These are phyloP conservation scores for Apis cerana DNA, from an alignment of 1,140 invertebrate genomes.

Conservation along the genomic window DNA sequence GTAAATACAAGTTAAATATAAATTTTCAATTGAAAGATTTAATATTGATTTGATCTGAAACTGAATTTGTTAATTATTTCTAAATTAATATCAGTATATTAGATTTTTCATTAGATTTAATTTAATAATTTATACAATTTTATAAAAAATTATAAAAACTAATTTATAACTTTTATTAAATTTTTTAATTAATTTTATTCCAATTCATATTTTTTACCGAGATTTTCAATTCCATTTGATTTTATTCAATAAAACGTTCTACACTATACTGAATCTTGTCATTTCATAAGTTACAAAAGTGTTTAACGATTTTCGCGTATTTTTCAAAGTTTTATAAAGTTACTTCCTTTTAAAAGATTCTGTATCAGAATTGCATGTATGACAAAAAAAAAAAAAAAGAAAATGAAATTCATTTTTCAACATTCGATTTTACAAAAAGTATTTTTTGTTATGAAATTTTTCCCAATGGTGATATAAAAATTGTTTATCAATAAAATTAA, in stretches of 20 bases:
- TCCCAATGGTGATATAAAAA: too few relatives aligned
- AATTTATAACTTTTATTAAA: too few relatives aligned
- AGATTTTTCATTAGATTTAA: too few relatives aligned
- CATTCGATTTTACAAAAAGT: background rate
- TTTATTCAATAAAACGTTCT: background rate
- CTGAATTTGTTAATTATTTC: too few relatives aligned
- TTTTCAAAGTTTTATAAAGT: constrained; percentile 3
- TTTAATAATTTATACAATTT: too few relatives aligned
- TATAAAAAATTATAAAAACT: too few relatives aligned
- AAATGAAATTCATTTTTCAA: background rate
- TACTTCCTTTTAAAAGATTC: background rate
- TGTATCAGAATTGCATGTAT: too few relatives aligned
- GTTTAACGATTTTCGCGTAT: background rate
- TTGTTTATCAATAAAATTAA: too few relatives aligned
- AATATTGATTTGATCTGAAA: background rate
- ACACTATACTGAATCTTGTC: background rate
- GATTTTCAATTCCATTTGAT: background rate
- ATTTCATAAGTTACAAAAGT: background rate
- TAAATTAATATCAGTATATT: too few relatives aligned
- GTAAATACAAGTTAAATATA: background rate
- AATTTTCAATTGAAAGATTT: background rate
- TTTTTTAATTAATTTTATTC: too few relatives aligned
- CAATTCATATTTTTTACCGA: too few relatives aligned
- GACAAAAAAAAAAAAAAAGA: background rate
- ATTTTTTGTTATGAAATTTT: background rate